Base-by-base conservation (phyloP, 2,113 vertebrate species). In the Picathartes gymnocephalus region DNA sequence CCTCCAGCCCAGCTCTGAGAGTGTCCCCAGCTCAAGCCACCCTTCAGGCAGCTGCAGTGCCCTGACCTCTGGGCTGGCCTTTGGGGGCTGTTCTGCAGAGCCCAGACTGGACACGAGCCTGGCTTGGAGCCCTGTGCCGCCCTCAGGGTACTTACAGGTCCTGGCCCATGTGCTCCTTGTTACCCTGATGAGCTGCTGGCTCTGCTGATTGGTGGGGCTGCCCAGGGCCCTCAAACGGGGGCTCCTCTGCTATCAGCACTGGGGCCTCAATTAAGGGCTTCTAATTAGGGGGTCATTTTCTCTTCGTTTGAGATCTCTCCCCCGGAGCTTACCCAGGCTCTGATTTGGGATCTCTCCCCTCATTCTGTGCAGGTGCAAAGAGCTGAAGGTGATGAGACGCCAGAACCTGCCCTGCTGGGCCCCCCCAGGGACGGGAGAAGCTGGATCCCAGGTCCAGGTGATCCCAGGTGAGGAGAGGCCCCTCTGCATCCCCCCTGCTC, bases 111-210 rank as follows among this genome's bases (percentile, higher is more conserved):
- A 9, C 17, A 72, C 6, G 50, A 64, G 1, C 13, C 22, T 2
- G 3, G 9, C 6, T 65, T 37, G 28, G 2, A 6, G 0, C 6
- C 4, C 2, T 0, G 2, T 10, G 8, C 0, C 1, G 2, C 23
- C 64, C 56, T 33, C 57, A 25, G 13, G 77, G 37, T 81, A 78
- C 27, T 95, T 96, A 77, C 95, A 70, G 66, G 28, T 9, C 14
- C 60, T 44, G 77, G 7, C 9, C 48, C 94, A 95, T 56, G 27
- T 96, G 92, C 61, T 54, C 19, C 76, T 56, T 7, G 0, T 91
- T 40, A 39, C 12, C 2, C 24, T 80, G 27, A 94, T 0, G 3
- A 95, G 48, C 83, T 71, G 21, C 85, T 4, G 2, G 39, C 47
- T 51, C 24, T 82, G 4, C 18, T 48, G 2, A 77, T 54, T 25